phyloP scores from a whole-genome alignment of 2,888 invertebrate genomes.

The Mechanitis messenoides region DNA sequence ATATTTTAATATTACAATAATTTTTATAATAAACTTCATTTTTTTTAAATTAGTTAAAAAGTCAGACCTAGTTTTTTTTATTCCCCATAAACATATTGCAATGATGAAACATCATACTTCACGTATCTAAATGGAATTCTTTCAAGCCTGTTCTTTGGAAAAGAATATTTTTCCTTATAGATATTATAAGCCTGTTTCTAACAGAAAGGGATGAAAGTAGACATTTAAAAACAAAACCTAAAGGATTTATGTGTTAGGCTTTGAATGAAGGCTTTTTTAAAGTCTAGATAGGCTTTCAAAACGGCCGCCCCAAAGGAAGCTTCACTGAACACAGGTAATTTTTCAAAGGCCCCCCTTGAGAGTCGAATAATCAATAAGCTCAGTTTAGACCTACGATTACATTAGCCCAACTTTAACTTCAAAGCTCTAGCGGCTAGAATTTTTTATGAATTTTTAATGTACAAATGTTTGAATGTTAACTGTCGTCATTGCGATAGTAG shows the following conservation, averaged over 20 bases:
- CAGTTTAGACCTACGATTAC: constrained; percentile 26
- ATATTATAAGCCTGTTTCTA: no score
- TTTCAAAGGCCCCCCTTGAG: constrained; percentile 26
- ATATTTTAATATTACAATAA: no score
- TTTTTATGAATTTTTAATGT: constrained; percentile 16
- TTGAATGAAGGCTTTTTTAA: constrained; percentile 22
- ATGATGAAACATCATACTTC: no score
- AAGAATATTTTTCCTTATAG: no score
- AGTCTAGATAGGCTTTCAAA: constrained; percentile 22
- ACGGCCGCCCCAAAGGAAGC: constrained; percentile 24
- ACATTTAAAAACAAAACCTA: not conserved
- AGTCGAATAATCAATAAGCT: constrained; percentile 27
- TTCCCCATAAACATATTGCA: no score
- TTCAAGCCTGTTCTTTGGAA: no score
- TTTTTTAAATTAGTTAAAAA: no score
- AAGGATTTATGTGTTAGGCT: constrained; percentile 10
- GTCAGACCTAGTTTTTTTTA: no score
- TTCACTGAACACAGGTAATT: constrained; percentile 28
- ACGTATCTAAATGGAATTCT: no score
- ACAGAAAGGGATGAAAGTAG: no score
- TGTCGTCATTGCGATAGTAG: constrained; percentile 1
- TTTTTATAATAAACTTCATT: no score
- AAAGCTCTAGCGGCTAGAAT: constrained; percentile 7
- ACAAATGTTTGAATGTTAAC: constrained; percentile 9
- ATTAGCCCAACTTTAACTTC: constrained; percentile 18